Conservation (phyloP, 2,888 invertebrate genomes). For the Gandaritis pyraliata region DNA sequence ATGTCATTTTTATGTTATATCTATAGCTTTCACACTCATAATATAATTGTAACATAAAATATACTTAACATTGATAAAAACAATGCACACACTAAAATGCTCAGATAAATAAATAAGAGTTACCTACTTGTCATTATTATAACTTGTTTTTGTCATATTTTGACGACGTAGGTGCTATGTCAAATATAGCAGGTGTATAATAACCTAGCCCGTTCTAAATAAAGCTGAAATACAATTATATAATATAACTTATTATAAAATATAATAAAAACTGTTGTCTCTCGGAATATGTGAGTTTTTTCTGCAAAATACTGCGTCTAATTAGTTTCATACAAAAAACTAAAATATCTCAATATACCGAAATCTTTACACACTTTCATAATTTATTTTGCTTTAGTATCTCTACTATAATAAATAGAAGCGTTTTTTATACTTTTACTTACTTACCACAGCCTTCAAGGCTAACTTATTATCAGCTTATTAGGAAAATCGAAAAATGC, state of each 20-base stretch:
- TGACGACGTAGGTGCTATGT: too few relatives aligned
- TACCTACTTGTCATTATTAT: too few relatives aligned
- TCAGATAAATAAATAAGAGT: neutral
- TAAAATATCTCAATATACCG: neutral
- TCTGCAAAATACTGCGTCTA: neutral
- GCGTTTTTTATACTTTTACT: slow-evolving; percentile 37
- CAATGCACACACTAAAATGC: slow-evolving; percentile 1
- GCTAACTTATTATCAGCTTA: slow-evolving; percentile 64
- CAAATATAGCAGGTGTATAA: too few relatives aligned
- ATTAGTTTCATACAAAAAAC: neutral
- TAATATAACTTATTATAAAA: neutral
- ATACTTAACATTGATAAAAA: too few relatives aligned
- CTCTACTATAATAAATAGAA: slow-evolving; percentile 34
- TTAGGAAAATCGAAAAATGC: slow-evolving; percentile 56
- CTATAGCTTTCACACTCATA: slow-evolving; percentile 32
- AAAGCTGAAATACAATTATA: neutral
- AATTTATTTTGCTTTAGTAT: slow-evolving; percentile 32
- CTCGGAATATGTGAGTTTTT: neutral
- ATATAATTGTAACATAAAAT: too few relatives aligned
- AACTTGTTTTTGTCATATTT: too few relatives aligned
- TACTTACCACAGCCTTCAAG: slow-evolving; percentile 74
- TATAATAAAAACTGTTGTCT: neutral
- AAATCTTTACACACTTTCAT: slow-evolving; percentile 6
- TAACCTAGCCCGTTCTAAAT: too few relatives aligned
- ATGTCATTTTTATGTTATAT: slow-evolving; percentile 15